These are phyloP conservation scores for Eilema depressum DNA, from an alignment of 2,888 invertebrate genomes.

Conservation along the genomic window DNA sequence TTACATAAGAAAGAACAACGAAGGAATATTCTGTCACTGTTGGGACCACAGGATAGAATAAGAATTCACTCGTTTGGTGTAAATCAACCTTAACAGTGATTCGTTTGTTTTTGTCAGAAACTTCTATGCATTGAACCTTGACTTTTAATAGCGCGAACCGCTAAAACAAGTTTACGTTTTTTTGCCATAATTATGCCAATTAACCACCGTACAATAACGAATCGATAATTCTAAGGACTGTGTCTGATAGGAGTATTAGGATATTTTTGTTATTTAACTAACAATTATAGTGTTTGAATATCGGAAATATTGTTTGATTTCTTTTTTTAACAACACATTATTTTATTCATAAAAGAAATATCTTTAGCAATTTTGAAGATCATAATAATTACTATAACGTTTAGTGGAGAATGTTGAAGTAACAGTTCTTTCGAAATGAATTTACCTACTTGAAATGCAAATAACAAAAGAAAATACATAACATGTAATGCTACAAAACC, in stretches of 20 bases:
- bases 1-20: too few species aligned
- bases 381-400: slow-evolving; percentile 26
- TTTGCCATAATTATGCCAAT: slow-evolving; percentile 45
- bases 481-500: not conserved
- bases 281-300: slow-evolving; percentile 26
- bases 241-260: slow-evolving; percentile 40
- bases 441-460: too few species aligned
- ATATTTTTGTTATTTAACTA: slow-evolving; percentile 40
- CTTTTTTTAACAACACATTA: slow-evolving; percentile 7
- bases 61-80: too few species aligned
- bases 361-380: not conserved
- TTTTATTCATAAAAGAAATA: slow-evolving; percentile 7
- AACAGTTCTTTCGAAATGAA: slow-evolving; percentile 9
- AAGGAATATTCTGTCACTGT: too few species aligned
- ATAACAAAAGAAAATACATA: too few species aligned
- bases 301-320: slow-evolving; percentile 24
- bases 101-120: slow-evolving; percentile 37
- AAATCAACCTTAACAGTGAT: too few species aligned
- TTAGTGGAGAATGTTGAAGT: slow-evolving; percentile 25
- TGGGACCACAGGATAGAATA: too few species aligned
- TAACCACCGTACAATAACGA: slow-evolving; percentile 47
- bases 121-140: slow-evolving; percentile 43
- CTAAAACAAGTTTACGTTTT: slow-evolving; percentile 42
- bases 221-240: slow-evolving; percentile 48
- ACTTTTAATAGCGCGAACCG: slow-evolving; percentile 36